Evolutionary conservation across 2,888 invertebrate genomes (phyloP).

Genomic region (Amiota communis): DNA sequence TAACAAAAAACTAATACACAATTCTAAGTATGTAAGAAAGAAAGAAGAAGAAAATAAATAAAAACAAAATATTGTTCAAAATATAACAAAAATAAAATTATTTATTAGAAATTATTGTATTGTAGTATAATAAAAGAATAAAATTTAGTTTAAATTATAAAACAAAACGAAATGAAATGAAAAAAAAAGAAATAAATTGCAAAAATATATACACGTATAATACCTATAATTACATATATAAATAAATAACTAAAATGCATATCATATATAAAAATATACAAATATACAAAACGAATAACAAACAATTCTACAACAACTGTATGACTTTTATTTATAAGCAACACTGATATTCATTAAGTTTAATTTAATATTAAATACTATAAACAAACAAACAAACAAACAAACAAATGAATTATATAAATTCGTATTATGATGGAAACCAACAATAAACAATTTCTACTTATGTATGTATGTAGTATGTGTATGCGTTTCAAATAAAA

Average conservation of each 20-base stretch:
- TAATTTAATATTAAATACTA: slow-evolving; percentile 51
- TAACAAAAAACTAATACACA: too few species aligned
- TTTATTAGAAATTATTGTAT: slow-evolving; percentile 33
- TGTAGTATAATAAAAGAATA: slow-evolving; percentile 41
- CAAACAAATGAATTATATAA: slow-evolving; percentile 27
- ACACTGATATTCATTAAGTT: slow-evolving; percentile 64
- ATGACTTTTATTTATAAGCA: slow-evolving; percentile 54
- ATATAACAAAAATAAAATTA: slow-evolving; percentile 27
- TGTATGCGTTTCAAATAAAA: slow-evolving; percentile 17
- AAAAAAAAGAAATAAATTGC: background rate
- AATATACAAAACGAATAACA: slow-evolving; percentile 31
- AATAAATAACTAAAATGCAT: slow-evolving; percentile 36
- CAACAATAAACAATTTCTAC: slow-evolving; percentile 26
- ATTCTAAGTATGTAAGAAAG: too few species aligned
- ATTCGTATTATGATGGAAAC: slow-evolving; percentile 30
- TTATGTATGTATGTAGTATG: too few species aligned
- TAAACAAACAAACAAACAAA: slow-evolving; percentile 31
- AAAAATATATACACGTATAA: slow-evolving; percentile 22
- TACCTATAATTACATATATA: slow-evolving; percentile 46
- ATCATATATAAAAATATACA: slow-evolving; percentile 35
- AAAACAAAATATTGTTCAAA: slow-evolving; percentile 51
- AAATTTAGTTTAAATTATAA: slow-evolving; percentile 41
- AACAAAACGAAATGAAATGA: slow-evolving; percentile 26
- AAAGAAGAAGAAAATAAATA: background rate
- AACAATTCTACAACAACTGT: slow-evolving; percentile 42